Evolutionary conservation across 2,113 vertebrate species (phyloP).

Genomic region (Pithys albifrons): DNA sequence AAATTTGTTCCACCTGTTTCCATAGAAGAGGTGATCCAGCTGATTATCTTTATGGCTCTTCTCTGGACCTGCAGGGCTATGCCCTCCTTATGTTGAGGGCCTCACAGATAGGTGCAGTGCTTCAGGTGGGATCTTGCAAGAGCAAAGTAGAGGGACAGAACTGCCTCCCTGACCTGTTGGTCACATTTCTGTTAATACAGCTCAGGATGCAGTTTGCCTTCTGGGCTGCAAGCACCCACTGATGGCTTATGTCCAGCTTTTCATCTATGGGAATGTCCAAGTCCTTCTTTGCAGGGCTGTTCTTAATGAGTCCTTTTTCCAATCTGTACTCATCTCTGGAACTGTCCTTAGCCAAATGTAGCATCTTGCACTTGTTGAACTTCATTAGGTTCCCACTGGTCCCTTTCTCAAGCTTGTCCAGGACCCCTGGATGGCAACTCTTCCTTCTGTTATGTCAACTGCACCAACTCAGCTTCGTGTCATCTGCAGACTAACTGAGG

Average conservation of each 20-base stretch:
- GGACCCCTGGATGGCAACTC: neutral
- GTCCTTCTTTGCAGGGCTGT: neutral
- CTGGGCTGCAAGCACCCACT: neutral
- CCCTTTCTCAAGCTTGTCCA: neutral
- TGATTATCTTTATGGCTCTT: neutral
- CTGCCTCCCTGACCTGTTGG: neutral
- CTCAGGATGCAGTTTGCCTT: neutral
- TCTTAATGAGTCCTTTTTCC: neutral
- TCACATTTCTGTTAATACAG: neutral
- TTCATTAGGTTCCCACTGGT: neutral
- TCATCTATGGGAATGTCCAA: too few relatives aligned
- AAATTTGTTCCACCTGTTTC: neutral
- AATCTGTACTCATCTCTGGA: neutral
- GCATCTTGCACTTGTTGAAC: neutral
- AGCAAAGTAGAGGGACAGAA: neutral
- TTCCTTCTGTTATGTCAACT: neutral
- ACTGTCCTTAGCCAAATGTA: neutral
- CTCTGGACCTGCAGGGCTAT: neutral
- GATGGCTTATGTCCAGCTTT: fast-evolving
- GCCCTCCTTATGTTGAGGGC: neutral
- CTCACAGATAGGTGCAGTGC: neutral
- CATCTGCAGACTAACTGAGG: neutral
- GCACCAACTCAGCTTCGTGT: neutral
- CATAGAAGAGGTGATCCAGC: neutral
- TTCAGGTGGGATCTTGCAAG: neutral